These are phyloP conservation scores for Prolemur simus DNA, from an alignment of 2,113 vertebrate genomes.

Conservation along the genomic window DNA sequence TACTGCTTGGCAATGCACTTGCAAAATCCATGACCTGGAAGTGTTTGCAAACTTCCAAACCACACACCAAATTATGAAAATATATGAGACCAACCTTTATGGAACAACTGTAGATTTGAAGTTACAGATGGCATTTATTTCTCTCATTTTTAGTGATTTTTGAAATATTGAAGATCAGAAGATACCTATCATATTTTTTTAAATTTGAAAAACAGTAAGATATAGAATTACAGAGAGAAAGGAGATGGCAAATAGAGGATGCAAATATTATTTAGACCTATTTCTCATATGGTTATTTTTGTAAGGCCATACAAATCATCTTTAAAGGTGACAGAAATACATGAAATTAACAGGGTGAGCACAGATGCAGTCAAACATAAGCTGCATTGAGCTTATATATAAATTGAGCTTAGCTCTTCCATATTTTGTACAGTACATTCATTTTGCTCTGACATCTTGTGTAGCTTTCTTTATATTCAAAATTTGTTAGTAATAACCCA, in stretches of 20 bases:
- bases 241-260: not conserved
- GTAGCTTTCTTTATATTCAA: not conserved
- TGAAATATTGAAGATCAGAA: not conserved
- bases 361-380: not conserved
- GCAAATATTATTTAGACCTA: not conserved
- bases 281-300: not conserved
- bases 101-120: not conserved
- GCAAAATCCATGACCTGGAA: conserved; percentile 1
- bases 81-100: not conserved
- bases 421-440: not conserved
- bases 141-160: not conserved
- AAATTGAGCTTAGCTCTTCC: not conserved
- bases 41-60: not conserved
- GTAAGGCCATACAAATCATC: not conserved
- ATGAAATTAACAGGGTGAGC: not conserved
- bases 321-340: not conserved
- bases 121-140: not conserved
- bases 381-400: no score
- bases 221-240: not conserved
- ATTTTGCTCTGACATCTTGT: not conserved
- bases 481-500: not conserved
- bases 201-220: not conserved
- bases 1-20: not conserved
- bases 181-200: not conserved
- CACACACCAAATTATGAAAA: not conserved